Evolutionary conservation across 2,797 vertebrate species (phyloP).

Genomic region (Esox lucius): DNA sequence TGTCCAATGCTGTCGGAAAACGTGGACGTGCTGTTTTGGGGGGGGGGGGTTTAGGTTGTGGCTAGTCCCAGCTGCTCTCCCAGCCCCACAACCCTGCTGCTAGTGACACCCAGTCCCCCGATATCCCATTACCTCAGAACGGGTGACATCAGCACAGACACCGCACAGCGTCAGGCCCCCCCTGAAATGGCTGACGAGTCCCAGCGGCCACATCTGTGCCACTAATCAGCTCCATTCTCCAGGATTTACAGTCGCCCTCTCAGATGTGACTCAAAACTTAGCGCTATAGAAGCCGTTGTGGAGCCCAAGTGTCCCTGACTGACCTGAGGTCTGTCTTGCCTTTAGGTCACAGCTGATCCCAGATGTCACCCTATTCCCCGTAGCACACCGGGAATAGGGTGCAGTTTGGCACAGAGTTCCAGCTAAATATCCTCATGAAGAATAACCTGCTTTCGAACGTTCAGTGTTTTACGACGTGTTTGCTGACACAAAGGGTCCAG

Average conservation of each 20-base stretch:
- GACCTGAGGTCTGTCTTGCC: constrained; percentile 15
- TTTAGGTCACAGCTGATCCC: constrained; percentile 30
- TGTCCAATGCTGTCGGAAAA: constrained; percentile 9
- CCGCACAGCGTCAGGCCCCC: not conserved
- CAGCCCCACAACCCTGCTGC: constrained; percentile 2
- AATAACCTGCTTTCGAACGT: constrained; percentile 19
- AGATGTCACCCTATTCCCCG: not conserved
- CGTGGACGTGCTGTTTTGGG: constrained; percentile 9
- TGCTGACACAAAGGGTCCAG: constrained; percentile 9
- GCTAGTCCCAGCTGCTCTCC: constrained; percentile 2
- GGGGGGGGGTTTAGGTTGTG: not conserved
- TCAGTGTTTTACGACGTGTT: not conserved
- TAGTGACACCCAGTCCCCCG: constrained; percentile 27
- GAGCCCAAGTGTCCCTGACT: constrained; percentile 15
- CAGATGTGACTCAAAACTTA: not conserved
- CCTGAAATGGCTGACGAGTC: constrained; percentile 5
- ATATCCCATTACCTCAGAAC: constrained; percentile 28
- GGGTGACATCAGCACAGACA: constrained; percentile 15
- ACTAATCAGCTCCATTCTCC: constrained; percentile 24
- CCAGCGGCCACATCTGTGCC: constrained; percentile 24
- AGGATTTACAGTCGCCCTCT: constrained; percentile 30
- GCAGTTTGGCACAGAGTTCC: constrained; percentile 21
- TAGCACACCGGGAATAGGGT: not conserved
- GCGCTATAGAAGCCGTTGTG: constrained; percentile 11
- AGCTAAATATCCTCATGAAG: constrained; percentile 23